Percentiles rank a stretch among this genome's conserved stretches.
Conservation (phyloP, 2,797 vertebrate genomes). For the Malurus splendens region DNA sequence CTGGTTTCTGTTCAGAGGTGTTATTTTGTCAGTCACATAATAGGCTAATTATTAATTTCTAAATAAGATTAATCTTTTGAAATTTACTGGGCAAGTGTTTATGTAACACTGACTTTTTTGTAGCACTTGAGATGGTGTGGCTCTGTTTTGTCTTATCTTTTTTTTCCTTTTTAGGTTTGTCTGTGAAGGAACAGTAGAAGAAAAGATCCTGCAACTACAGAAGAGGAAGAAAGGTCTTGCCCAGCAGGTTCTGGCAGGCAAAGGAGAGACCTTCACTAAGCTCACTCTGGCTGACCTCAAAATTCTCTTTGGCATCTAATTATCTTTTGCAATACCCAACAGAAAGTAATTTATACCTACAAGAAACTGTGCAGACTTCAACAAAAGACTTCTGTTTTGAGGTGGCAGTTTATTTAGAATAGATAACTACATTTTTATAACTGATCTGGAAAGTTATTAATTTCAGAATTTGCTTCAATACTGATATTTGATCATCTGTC, state of each 20-base stretch:
- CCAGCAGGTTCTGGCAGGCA: slow-evolving; percentile 87
- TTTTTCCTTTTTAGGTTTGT: slow-evolving; percentile 79
- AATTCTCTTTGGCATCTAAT: slow-evolving; percentile 81
- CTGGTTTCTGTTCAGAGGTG: background rate
- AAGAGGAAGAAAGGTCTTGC: slow-evolving; percentile 89
- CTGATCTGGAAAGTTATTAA: background rate
- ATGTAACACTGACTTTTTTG: background rate
- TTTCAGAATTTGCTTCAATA: background rate
- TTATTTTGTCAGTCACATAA: background rate
- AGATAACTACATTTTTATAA: background rate
- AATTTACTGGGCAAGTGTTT: background rate
- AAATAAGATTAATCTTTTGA: background rate
- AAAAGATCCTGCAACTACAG: slow-evolving; percentile 89
- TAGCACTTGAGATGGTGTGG: background rate
- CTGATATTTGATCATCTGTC: background rate
- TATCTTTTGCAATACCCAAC: background rate
- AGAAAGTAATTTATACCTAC: background rate
- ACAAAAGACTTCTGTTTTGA: background rate
- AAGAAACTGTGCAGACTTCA: background rate
- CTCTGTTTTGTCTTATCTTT: background rate
- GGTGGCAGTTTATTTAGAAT: background rate
- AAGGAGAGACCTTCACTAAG: slow-evolving; percentile 76
- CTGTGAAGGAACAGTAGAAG: slow-evolving; percentile 90
- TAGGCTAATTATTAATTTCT: background rate
- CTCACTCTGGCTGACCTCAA: slow-evolving; percentile 87